Evolutionary conservation across 2,113 vertebrate genomes (phyloP), one percentile per base, ranked within the genome.

Genomic region (Chelonoidis abingdonii): DNA sequence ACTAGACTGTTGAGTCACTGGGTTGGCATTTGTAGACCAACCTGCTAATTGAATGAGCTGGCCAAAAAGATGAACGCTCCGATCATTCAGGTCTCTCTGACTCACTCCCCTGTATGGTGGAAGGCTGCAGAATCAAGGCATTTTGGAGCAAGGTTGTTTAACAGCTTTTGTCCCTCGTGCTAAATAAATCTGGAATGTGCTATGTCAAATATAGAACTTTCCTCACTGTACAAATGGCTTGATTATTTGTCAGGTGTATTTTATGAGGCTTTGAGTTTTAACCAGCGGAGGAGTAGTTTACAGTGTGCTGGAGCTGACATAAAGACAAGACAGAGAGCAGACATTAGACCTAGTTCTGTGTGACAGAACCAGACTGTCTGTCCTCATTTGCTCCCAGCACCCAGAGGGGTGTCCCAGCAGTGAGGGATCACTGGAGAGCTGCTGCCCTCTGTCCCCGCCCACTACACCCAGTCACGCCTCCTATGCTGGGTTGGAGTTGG

Each of bases 171-270:
- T 0, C 14, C 49, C 81, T 91, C 52, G 49, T 82, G 59, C 89
- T 79, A 87, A 94, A 89, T 80, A 87, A 94, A 89, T 80, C 69
- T 14, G 21, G 90, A n/a, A 54, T 85, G 31, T 90, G 65, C 87
- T 35, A 2, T 0, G 0, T 41, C 93, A 57, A 50, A 76, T 83
- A 12, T n/a, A 76, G 47, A 25, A 81, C 83, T 86, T 44, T 85
- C 76, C 80, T 50, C 80, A 31, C 80, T 1, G 0, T n/a, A 85
- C 84, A 75, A 59, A 12, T 24, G 53, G 53, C 27, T 53, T 80
- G 35, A 52, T 65, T 76, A 24, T 49, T 80, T 83, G 35, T 72
- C 44, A 8, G 35, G 10, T 65, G 53, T 92, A 79, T 85, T 1
- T 0, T 85, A 12, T 41, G 81, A 25, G 44, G 4, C 82, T n/a